Evolutionary conservation across 2,113 vertebrate species (phyloP).

Genomic region (Eleginops maclovinus): DNA sequence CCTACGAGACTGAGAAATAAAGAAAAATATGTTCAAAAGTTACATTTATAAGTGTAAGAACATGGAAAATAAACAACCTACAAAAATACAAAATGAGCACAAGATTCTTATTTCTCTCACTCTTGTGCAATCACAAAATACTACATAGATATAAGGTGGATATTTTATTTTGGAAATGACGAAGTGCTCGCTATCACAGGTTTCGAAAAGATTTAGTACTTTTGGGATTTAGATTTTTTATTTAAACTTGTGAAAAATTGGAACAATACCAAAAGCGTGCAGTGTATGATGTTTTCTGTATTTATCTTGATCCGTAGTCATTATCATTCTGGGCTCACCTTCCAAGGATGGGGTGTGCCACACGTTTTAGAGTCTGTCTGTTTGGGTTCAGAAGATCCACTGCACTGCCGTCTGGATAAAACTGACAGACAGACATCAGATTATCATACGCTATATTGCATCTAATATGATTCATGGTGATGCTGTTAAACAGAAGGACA

Average conservation of each 20-base stretch:
- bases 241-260: too few relatives aligned
- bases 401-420: constrained; percentile 77
- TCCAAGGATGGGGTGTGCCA: constrained; percentile 83
- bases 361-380: constrained; percentile 65
- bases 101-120: too few relatives aligned
- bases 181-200: too few relatives aligned
- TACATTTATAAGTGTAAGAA: not conserved
- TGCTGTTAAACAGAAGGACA: constrained; percentile 34
- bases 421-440: constrained; percentile 70
- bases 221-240: too few relatives aligned
- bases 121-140: too few relatives aligned
- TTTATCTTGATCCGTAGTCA: not conserved
- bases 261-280: not conserved
- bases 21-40: not conserved
- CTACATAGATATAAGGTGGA: too few relatives aligned
- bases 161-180: too few relatives aligned
- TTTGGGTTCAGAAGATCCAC: constrained; percentile 82
- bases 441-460: not conserved
- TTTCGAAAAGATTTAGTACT: too few relatives aligned
- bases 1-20: constrained; percentile 73
- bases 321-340: constrained; percentile 78
- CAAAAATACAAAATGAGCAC: too few relatives aligned
- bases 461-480: not conserved
- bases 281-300: not conserved
- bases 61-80: too few relatives aligned